Evolutionary conservation across 2,797 vertebrate species (phyloP).

Genomic region (Sitta carolinensis): DNA sequence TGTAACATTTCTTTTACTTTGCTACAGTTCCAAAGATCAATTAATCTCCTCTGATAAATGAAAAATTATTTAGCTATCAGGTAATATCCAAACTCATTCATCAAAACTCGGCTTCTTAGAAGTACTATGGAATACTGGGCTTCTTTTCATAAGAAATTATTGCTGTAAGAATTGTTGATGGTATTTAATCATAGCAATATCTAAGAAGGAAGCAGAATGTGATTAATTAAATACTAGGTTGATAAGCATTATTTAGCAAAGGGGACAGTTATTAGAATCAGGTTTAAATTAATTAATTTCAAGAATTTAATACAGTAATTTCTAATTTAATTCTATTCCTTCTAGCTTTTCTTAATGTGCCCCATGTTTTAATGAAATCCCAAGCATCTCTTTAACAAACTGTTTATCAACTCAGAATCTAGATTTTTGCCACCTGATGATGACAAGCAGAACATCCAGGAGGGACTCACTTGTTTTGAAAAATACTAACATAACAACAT

Average conservation of each 20-base stretch:
- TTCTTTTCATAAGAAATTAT: conserved; percentile 29
- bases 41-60: conserved; percentile 14
- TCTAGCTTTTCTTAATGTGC: not conserved
- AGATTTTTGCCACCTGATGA: not conserved
- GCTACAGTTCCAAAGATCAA: conserved; percentile 2
- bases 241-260: not conserved
- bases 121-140: not conserved
- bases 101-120: conserved; percentile 33
- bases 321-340: not conserved
- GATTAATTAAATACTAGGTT: not conserved
- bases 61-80: conserved; percentile 31
- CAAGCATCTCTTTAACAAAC: not conserved
- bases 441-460: not conserved
- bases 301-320: not conserved
- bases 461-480: not conserved
- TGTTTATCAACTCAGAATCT: not conserved
- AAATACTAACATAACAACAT: not conserved
- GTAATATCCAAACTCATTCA: conserved; percentile 33
- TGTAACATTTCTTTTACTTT: not conserved
- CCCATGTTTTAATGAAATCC: not conserved
- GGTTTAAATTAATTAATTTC: not conserved
- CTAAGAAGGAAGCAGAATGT: not conserved
- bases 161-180: conserved; percentile 32
- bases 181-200: conserved; percentile 10
- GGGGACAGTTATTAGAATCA: not conserved